Evolutionary conservation across 2,113 vertebrate genomes (phyloP).

Genomic region (Haplotaxodon microlepis): DNA sequence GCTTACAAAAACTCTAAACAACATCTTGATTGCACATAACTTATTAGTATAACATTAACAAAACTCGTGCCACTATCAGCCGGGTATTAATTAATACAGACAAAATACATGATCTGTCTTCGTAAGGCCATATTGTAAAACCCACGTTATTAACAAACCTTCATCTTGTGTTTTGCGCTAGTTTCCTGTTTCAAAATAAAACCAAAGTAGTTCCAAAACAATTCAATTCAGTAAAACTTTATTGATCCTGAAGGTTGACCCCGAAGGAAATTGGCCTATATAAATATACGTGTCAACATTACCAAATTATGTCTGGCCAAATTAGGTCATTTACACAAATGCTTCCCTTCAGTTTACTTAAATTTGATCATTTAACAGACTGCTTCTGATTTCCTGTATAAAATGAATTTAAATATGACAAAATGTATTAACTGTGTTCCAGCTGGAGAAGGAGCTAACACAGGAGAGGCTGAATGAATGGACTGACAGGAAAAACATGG

Average conservation of each 20-base stretch:
- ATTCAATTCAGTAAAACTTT: background rate
- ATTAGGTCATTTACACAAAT: background rate
- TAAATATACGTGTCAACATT: background rate
- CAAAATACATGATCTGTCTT: accelerated
- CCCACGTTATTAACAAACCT: background rate
- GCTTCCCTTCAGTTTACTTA: background rate
- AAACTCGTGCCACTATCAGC: background rate
- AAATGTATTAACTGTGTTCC: background rate
- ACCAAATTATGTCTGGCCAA: no score
- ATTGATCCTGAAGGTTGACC: background rate
- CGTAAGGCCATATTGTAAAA: background rate
- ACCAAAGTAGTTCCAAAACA: background rate
- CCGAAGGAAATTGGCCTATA: accelerated
- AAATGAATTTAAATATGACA: background rate
- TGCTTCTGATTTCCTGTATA: accelerated
- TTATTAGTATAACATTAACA: background rate
- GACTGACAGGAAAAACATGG: background rate
- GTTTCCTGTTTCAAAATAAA: background rate
- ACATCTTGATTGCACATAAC: background rate
- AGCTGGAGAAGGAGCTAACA: background rate
- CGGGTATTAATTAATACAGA: background rate
- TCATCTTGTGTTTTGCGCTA: background rate
- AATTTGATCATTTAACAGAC: background rate
- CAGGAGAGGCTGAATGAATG: background rate
- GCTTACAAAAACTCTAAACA: background rate